phyloP scores from a whole-genome alignment of 2,113 vertebrate genomes.

The Sialia sialis region DNA sequence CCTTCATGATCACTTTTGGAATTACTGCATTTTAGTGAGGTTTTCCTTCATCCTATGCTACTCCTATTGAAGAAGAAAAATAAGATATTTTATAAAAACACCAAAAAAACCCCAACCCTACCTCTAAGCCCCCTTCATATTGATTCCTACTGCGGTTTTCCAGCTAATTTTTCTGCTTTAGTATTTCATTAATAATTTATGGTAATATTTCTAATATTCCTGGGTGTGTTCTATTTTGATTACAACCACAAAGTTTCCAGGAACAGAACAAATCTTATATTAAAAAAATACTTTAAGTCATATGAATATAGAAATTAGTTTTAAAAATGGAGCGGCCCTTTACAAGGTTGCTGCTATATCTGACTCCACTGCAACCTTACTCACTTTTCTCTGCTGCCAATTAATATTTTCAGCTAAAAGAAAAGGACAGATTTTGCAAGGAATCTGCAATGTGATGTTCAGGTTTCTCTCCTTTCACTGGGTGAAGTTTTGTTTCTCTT shows the following conservation, averaged over 20 bases:
- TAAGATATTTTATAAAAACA: background rate
- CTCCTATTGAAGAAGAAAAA: background rate
- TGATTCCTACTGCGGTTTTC: background rate
- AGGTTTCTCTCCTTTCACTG: background rate
- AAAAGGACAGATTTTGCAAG: background rate
- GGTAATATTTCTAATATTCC: background rate
- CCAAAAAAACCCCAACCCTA: background rate
- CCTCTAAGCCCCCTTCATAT: background rate
- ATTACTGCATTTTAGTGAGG: accelerated
- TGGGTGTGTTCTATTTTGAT: background rate
- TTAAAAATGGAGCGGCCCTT: background rate
- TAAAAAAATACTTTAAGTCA: background rate
- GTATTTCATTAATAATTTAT: background rate
- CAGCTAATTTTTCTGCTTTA: background rate
- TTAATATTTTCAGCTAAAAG: background rate
- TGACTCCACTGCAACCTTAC: background rate
- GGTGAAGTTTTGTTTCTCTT: background rate
- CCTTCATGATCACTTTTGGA: background rate
- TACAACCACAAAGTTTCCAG: background rate
- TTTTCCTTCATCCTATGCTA: background rate
- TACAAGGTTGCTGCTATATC: background rate
- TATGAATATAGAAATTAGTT: background rate
- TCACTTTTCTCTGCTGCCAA: background rate
- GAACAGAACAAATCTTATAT: background rate
- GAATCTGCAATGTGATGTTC: background rate